Evolutionary conservation across 2,797 vertebrate species (phyloP).

Genomic region (Rhinella marina): DNA sequence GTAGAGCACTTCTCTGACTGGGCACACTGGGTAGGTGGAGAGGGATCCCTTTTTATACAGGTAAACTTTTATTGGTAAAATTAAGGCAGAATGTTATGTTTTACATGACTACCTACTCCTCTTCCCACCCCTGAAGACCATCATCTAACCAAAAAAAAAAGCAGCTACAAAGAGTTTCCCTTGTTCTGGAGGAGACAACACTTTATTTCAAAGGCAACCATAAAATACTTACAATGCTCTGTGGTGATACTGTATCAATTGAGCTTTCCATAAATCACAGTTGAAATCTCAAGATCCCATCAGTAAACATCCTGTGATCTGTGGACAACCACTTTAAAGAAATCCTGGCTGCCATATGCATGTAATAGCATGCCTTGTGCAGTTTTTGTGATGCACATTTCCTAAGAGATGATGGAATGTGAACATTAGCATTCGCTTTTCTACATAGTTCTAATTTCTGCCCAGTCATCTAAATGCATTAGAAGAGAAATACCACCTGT

Average conservation of each 20-base stretch:
- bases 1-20: too few species aligned
- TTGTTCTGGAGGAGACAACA: neutral
- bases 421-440: neutral
- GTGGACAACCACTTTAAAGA: neutral
- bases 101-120: too few species aligned
- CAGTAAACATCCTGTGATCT: too few species aligned
- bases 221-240: neutral
- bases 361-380: neutral
- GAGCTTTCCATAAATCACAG: too few species aligned
- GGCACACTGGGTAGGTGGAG: too few species aligned
- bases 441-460: slow-evolving; percentile 4
- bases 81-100: too few species aligned
- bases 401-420: neutral
- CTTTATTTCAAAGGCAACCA: neutral
- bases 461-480: slow-evolving; percentile 10
- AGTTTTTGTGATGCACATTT: neutral
- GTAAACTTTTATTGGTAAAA: too few species aligned
- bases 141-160: neutral
- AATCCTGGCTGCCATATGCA: neutral
- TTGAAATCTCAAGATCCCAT: too few species aligned
- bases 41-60: too few species aligned
- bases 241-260: too few species aligned
- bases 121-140: too few species aligned
- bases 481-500: slow-evolving; percentile 27
- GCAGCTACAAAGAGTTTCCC: neutral